Conservation (phyloP, 2,888 invertebrate species). For the Lasioglossum figueresi region DNA sequence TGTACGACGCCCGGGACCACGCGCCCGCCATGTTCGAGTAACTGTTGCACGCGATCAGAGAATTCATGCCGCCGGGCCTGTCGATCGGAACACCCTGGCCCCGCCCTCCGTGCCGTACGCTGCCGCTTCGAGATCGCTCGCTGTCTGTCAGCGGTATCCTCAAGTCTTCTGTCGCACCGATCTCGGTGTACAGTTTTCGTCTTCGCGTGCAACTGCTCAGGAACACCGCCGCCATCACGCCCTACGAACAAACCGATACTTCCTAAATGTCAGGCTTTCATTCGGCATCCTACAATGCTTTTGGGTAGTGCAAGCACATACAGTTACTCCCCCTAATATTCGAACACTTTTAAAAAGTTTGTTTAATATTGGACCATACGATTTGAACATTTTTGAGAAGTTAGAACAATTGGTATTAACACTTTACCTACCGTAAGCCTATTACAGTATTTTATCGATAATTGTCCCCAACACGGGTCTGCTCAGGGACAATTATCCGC, state of each 20-base stretch:
- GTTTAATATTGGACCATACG: no score
- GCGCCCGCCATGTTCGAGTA: constrained; percentile 88
- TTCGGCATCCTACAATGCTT: not conserved
- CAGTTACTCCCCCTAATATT: no score
- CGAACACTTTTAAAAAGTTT: no score
- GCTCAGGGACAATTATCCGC: no score
- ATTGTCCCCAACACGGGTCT: no score
- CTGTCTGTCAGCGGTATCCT: constrained; percentile 77
- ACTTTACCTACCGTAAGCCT: no score
- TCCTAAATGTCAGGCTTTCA: not conserved
- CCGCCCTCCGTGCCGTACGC: constrained; percentile 57
- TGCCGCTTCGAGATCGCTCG: constrained; percentile 72
- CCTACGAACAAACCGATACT: constrained; percentile 74
- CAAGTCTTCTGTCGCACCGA: constrained; percentile 76
- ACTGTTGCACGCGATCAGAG: constrained; percentile 90
- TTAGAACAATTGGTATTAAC: no score
- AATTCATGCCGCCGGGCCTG: constrained; percentile 90
- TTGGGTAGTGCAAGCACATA: no score
- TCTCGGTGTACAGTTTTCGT: constrained; percentile 82
- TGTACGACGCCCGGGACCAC: constrained; percentile 85
- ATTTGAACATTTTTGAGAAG: no score
- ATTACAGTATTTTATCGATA: no score
- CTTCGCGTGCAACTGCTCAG: constrained; percentile 78
- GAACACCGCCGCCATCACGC: constrained; percentile 81
- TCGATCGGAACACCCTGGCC: constrained; percentile 87